Conservation (phyloP, 2,113 vertebrate genomes). For the Aythya baeri region DNA sequence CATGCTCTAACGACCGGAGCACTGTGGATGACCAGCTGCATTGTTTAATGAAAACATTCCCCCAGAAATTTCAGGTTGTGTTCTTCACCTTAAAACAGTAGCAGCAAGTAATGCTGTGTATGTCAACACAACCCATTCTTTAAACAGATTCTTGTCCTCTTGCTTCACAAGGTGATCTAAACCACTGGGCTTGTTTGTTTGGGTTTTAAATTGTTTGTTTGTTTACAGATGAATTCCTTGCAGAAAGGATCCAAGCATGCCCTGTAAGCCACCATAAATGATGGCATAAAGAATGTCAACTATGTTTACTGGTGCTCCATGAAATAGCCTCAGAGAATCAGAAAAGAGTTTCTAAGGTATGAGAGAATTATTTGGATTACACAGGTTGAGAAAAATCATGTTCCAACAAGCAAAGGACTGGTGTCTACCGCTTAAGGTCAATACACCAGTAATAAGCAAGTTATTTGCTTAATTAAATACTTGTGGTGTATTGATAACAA, state of each 20-base stretch:
- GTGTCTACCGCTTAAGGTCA: neutral
- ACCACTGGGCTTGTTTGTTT: neutral
- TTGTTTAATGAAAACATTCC: neutral
- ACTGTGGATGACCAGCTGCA: neutral
- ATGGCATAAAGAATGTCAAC: accelerated
- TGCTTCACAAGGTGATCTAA: neutral
- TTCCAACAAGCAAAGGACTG: neutral
- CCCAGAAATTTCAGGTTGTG: neutral
- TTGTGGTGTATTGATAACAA: neutral
- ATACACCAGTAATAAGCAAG: neutral
- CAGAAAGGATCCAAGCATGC: neutral
- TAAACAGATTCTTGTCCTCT: neutral
- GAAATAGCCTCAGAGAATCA: neutral
- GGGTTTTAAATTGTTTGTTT: neutral
- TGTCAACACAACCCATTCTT: neutral
- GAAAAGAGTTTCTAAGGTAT: neutral
- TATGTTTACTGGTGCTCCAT: neutral
- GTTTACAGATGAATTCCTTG: neutral
- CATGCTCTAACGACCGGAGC: neutral
- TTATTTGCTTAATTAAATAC: constrained; percentile 23
- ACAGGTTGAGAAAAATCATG: neutral
- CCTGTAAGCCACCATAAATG: neutral
- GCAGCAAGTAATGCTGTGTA: neutral
- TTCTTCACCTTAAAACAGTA: neutral
- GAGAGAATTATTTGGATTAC: neutral